Base-by-base conservation (phyloP, 2,888 invertebrate genomes). In the Helleia helle region DNA sequence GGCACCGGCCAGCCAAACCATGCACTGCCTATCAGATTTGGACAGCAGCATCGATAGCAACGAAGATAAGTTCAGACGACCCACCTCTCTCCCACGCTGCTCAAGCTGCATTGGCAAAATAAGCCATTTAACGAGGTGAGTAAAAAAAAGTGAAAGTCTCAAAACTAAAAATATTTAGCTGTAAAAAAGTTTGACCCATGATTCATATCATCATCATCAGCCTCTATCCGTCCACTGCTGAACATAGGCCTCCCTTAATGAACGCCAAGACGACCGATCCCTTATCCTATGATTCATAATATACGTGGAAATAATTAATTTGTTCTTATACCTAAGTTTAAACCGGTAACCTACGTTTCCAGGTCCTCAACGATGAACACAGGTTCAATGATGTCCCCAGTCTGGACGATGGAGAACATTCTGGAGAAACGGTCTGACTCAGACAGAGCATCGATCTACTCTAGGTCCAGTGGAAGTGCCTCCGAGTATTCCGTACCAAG, bases 51-150 rank as follows among this genome's bases (percentile, higher is more conserved):
- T 74, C 43, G 81, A 81, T 44, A 64, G 66, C n/a, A n/a, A n/a
- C 54, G 86, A 67, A 54, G 86, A 65, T 61, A 86, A 62, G 60
- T 80, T 63, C 61, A 60, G 73, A 41, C 69, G 76, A 49, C 86
- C 75, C 0, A 73, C 75, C 2, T 76, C 77, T 1, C 55, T 89
- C 51, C 89, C 89, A 3, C 65, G 90, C 44, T 93, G 93, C 65
- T 88, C 92, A 55, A 93, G 92, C 60, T 93, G 93, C 59, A 91
- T 93, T 58, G 91, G 92, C 51, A 93, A 93, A 73, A 86, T 93
- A 47, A 91, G 92, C 47, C 74, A 91, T 43, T 87, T 91, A 71
- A 89, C 91, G 7, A 79, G 81, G 83, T 80, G 40, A 8, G 46
- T 42, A 8, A 8, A 36, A 28, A 8, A 6, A 14, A 4, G 22